A percentile compares a stretch with the other conserved stretches of the same genome.
Conservation (phyloP, 1,140 invertebrate species). For the Bombus impatiens region DNA sequence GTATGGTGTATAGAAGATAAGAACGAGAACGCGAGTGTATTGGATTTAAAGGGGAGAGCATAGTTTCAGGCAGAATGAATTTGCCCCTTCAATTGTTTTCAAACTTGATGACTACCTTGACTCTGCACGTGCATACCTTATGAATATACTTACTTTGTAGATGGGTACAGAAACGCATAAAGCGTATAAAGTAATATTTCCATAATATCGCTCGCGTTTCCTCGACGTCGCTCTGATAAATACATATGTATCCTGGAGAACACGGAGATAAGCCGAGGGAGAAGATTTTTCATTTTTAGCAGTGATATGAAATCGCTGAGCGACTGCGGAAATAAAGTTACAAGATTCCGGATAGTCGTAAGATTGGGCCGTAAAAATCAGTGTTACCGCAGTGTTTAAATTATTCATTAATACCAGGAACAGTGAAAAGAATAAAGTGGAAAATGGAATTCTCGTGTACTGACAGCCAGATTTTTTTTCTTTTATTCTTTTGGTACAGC, state of each 20-base stretch:
- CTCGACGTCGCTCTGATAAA: too few relatives aligned
- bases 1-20: neutral
- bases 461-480: neutral
- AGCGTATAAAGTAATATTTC: neutral
- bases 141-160: neutral
- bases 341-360: neutral
- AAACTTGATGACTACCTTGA: neutral
- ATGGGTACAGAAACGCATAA: neutral
- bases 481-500: neutral
- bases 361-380: neutral
- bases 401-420: neutral
- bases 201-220: neutral
- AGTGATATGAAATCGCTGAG: neutral
- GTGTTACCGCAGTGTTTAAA: neutral
- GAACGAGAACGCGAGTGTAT: neutral
- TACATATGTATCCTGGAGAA: neutral
- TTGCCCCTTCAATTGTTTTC: neutral
- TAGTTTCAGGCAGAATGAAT: neutral
- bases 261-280: too few relatives aligned
- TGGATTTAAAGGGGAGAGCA: slow-evolving; percentile 23
- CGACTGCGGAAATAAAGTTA: neutral
- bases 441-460: slow-evolving; percentile 11
- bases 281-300: neutral
- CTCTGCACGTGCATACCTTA: neutral
- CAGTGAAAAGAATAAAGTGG: neutral